Evolutionary conservation across 2,797 vertebrate species (phyloP).

Genomic region (Petrocephalus schoutedeni): DNA sequence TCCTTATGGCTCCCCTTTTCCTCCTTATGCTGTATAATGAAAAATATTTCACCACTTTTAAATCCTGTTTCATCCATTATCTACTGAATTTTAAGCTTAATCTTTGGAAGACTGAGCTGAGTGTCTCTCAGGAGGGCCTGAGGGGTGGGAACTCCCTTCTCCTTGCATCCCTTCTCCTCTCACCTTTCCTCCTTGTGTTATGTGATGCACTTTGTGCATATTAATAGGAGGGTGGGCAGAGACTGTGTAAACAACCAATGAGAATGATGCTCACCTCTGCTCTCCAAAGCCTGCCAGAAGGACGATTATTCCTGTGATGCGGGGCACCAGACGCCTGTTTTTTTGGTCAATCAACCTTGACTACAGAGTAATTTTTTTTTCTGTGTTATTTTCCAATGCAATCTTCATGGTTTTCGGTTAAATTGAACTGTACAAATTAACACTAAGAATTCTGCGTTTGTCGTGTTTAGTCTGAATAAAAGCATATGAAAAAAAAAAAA

Average conservation of each 20-base stretch:
- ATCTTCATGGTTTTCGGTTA: not conserved
- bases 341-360: not conserved
- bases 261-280: not conserved
- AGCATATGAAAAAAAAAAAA: not conserved
- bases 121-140: not conserved
- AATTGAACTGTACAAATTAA: not conserved
- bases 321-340: not conserved
- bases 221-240: not conserved
- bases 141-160: not conserved
- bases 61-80: not conserved
- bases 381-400: not conserved
- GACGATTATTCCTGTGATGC: not conserved
- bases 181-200: not conserved
- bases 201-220: not conserved
- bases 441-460: not conserved
- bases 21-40: not conserved
- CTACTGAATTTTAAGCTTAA: not conserved
- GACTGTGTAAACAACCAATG: not conserved
- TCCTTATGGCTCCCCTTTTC: not conserved
- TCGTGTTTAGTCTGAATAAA: not conserved
- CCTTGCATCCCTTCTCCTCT: no score
- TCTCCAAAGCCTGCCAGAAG: not conserved
- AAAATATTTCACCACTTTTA: not conserved
- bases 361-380: not conserved
- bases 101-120: not conserved